These are phyloP conservation scores for Diglossa cyanea DNA, from an alignment of 2,797 vertebrate species.

Conservation along the genomic window DNA sequence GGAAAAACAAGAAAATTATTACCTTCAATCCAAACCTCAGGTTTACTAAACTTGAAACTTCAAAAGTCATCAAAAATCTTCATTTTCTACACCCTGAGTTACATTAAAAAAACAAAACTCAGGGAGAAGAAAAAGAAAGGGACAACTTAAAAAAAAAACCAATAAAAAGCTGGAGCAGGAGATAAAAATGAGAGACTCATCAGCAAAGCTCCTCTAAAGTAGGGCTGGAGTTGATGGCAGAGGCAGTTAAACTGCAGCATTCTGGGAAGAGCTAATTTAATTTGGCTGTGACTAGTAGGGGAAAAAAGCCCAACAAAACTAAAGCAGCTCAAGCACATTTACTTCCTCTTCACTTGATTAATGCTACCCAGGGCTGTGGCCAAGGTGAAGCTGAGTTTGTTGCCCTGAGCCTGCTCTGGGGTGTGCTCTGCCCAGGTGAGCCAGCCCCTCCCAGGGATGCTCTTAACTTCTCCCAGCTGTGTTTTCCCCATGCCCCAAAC, in stretches of 20 bases:
- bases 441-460: constrained; percentile 42
- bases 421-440: constrained; percentile 17
- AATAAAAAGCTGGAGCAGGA: not conserved
- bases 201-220: not conserved
- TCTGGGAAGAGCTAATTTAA: not conserved
- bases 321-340: not conserved
- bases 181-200: not conserved
- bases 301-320: not conserved
- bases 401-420: not conserved
- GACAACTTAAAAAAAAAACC: not conserved
- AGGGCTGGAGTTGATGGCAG: not conserved
- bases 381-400: not conserved
- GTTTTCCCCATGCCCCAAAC: constrained; percentile 76
- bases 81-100: not conserved
- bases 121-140: not conserved
- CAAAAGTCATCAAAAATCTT: not conserved
- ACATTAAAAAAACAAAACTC: not conserved
- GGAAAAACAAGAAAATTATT: not conserved
- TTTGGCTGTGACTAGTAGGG: not conserved
- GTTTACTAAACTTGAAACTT: not conserved
- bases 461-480: constrained; percentile 83
- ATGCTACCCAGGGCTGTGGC: not conserved
- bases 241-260: not conserved
- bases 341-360: not conserved
- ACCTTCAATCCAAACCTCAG: not conserved